These are phyloP conservation scores for Isichthys henryi DNA, from an alignment of 2,113 vertebrate species.

Conservation along the genomic window DNA sequence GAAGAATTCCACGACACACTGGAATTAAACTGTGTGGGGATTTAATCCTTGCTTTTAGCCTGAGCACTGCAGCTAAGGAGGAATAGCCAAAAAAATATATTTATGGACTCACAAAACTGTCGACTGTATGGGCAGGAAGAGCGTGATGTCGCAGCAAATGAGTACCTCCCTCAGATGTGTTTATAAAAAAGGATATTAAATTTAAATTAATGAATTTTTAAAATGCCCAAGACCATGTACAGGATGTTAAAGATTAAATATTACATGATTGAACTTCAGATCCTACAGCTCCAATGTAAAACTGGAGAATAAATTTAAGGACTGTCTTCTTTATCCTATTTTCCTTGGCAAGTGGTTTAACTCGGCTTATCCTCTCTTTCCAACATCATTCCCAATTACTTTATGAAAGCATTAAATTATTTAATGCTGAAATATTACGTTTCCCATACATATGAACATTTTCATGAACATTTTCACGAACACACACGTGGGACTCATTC, in stretches of 20 bases:
- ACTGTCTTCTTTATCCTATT: background rate
- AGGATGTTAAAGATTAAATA: background rate
- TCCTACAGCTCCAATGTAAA: background rate
- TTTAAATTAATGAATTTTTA: conserved; percentile 11
- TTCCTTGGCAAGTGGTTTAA: conserved; percentile 13
- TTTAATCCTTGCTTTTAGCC: background rate
- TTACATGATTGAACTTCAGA: conserved; percentile 12
- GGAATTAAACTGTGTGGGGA: conserved; percentile 1
- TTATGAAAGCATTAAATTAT: background rate
- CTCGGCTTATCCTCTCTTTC: background rate
- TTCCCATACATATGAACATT: background rate
- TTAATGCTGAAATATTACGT: background rate
- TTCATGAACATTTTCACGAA: background rate
- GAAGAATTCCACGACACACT: background rate
- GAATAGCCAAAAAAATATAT: background rate
- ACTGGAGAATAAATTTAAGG: conserved; percentile 6
- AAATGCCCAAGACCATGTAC: background rate
- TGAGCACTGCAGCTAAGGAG: background rate
- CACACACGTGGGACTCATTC: background rate
- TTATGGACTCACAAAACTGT: conserved; percentile 4
- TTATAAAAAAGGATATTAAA: background rate
- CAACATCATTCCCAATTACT: background rate
- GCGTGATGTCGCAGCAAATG: background rate
- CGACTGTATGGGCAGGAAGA: background rate
- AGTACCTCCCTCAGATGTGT: background rate